phyloP scores from a whole-genome alignment of 30 jellyfish, hydroid and myxozoan species.

The Hydractinia symbiolongicarpus region DNA sequence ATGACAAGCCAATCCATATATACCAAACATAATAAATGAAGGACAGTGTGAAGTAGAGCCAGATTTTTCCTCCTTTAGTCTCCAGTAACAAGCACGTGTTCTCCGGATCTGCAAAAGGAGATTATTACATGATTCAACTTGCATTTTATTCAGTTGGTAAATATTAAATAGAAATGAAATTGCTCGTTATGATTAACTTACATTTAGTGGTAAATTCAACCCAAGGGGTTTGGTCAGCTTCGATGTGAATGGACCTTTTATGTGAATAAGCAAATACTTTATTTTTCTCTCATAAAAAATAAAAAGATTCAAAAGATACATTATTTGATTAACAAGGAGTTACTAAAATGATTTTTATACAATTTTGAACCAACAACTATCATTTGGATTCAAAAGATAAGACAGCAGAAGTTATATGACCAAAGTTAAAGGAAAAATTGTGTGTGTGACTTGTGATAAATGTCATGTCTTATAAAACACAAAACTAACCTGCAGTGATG shows the following conservation, averaged over 20 bases:
- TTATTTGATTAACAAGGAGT: too few species aligned
- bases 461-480: background rate
- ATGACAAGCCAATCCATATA: constrained; percentile 64
- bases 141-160: background rate
- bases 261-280: constrained; percentile 49
- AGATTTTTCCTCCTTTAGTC: constrained; percentile 29
- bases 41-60: constrained; percentile 31
- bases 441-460: too few species aligned
- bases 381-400: too few species aligned
- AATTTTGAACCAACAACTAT: too few species aligned
- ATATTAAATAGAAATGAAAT: too few species aligned
- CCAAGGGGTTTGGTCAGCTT: constrained; percentile 42
- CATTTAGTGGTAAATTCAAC: constrained; percentile 49
- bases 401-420: too few species aligned
- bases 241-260: constrained; percentile 65
- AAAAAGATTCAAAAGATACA: too few species aligned
- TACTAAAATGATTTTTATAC: too few species aligned
- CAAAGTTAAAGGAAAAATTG: too few species aligned
- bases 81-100: constrained; percentile 67
- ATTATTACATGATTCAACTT: background rate
- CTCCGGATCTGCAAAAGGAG: constrained; percentile 36
- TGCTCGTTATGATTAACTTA: background rate
- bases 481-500: constrained; percentile 52
- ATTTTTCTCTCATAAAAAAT: too few species aligned
- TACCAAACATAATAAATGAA: constrained; percentile 44